Base-by-base conservation (phyloP, 2,888 invertebrate genomes). In the Serrognathus titanus region DNA sequence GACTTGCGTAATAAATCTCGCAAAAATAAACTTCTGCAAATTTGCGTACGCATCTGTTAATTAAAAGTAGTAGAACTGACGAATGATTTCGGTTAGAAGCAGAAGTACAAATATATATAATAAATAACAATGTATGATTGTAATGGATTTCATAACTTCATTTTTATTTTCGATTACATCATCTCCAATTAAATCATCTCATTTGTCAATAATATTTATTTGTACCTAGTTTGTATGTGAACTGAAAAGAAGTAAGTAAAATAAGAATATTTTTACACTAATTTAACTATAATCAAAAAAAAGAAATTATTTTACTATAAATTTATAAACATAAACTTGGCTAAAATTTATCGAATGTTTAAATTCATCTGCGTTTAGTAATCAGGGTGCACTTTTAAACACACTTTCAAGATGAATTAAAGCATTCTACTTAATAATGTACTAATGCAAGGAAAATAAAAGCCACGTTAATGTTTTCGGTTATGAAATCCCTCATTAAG, bases 401-500 rank as follows among this genome's bases (percentile, higher is more conserved):
- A 31, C 24, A 31, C 24, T 31, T 31, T 31, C 24, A 31, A 31
- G 24, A 31, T 31, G 24, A 31, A 31, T 31, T 31, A 31, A 31
- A 31, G 7, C 24, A 31, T 31, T 16, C 16, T 16, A 16, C 16
- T 16, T 31, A 7, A 31, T 31, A 31, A 31, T 31, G 24, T 31
- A 31, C 24, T 31, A 31, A 31, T 31, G 6, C 24, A 5, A 48
- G 10, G 2, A 9, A 47, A 47, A 35, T 31, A 12, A 24, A 48
- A 31, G 48, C 48, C 35, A 35, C 9, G 48, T 48, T 24, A 24
- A 36, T 48, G 48, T 48, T 48, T 48, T 48, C 54, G 62, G 67
- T 73, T 73, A 73, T 73, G 72, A 70, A 71, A 72, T 73, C 71
- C 70, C 63, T 67, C 64, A 66, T 68, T 69, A 65, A 70, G 69